These are phyloP conservation scores for Xiphophorus maculatus DNA, from an alignment of 2,113 vertebrate species.

Conservation along the genomic window DNA sequence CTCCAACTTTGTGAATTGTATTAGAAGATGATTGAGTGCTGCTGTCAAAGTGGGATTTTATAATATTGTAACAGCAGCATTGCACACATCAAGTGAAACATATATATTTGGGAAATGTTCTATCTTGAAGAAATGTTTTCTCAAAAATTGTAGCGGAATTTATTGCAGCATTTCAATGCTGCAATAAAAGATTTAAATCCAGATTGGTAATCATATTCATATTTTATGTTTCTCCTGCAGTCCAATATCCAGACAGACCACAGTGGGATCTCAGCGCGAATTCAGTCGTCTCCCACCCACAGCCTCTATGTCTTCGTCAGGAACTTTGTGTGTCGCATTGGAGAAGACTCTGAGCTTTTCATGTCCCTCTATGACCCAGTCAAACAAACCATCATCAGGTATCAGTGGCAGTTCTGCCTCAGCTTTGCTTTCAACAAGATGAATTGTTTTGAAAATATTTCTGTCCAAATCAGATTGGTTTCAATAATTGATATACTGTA, in stretches of 20 bases:
- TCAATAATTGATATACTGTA: not conserved
- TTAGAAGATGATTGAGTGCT: not conserved
- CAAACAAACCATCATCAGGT: constrained; percentile 92
- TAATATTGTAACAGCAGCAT: too few species aligned
- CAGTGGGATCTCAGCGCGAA: constrained; percentile 86
- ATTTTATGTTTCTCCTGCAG: constrained; percentile 67
- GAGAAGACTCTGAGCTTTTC: constrained; percentile 96
- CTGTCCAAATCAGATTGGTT: not conserved
- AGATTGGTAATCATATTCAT: not conserved
- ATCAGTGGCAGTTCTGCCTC: not conserved
- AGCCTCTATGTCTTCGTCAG: constrained; percentile 96
- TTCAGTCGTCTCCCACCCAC: constrained; percentile 93
- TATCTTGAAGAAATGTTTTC: not conserved
- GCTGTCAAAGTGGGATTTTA: too few species aligned
- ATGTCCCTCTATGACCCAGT: constrained; percentile 96
- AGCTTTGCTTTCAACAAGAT: not conserved
- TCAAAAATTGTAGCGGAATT: not conserved
- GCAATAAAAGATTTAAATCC: not conserved
- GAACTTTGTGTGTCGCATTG: constrained; percentile 97
- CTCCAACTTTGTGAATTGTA: not conserved
- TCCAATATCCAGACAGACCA: constrained; percentile 89
- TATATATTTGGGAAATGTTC: not conserved
- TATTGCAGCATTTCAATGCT: not conserved
- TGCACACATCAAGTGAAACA: too few species aligned
- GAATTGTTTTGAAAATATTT: not conserved